These are phyloP conservation scores for Amia ocellicauda DNA, from an alignment of 2,113 vertebrate species.

Conservation along the genomic window DNA sequence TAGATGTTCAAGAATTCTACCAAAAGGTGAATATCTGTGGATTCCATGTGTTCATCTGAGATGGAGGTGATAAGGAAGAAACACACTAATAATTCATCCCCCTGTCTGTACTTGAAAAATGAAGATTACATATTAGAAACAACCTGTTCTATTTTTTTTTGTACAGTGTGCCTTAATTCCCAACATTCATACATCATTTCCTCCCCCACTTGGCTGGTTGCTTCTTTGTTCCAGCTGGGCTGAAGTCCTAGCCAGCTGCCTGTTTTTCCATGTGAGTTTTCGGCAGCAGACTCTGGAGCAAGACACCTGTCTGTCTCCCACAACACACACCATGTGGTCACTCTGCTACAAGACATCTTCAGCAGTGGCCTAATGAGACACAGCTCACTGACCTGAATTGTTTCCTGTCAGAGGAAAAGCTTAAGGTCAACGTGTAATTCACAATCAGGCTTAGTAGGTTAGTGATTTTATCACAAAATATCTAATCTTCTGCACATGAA, in stretches of 20 bases:
- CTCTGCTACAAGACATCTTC: slow-evolving; percentile 17
- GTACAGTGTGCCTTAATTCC: background rate
- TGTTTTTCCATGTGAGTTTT: slow-evolving; percentile 34
- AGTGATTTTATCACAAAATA: too few relatives aligned
- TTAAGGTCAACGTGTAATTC: background rate
- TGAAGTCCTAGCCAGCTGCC: slow-evolving; percentile 56
- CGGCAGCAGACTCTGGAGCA: slow-evolving; percentile 33
- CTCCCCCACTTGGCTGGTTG: slow-evolving; percentile 32
- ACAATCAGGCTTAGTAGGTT: too few relatives aligned
- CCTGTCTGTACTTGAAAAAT: slow-evolving; percentile 24
- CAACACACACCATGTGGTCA: slow-evolving; percentile 48
- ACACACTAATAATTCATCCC: slow-evolving; percentile 47
- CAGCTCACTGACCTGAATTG: slow-evolving; percentile 12
- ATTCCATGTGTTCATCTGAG: too few relatives aligned
- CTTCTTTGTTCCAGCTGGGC: slow-evolving; percentile 43
- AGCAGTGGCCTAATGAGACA: slow-evolving; percentile 23
- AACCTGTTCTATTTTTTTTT: slow-evolving; percentile 21
- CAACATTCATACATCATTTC: slow-evolving; percentile 24
- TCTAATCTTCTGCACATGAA: too few relatives aligned
- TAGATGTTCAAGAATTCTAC: too few relatives aligned
- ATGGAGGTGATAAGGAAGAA: background rate
- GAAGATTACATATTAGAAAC: slow-evolving; percentile 34
- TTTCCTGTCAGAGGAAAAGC: background rate
- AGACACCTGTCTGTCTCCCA: slow-evolving; percentile 67
- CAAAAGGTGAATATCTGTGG: too few relatives aligned